A percentile compares a stretch with the other conserved stretches of the same genome.
phyloP scores from a whole-genome alignment of 2,888 invertebrate species.

The Saturnia pavonia region DNA sequence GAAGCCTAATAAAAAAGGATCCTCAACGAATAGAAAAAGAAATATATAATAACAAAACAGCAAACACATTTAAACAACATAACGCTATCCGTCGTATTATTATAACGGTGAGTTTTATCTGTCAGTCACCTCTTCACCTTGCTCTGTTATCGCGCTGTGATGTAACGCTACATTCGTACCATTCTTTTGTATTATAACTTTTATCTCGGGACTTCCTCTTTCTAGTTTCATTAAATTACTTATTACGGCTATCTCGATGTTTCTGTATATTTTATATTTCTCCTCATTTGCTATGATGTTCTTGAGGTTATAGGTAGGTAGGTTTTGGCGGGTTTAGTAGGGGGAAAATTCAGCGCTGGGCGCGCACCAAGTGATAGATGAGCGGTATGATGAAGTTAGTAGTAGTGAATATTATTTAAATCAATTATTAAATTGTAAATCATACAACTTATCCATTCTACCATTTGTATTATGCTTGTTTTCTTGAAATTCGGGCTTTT shows the following conservation, averaged over 20 bases:
- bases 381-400: no score
- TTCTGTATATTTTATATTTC: background rate
- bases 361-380: no score
- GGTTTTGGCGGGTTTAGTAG: no score
- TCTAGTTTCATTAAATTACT: constrained; percentile 12
- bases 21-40: background rate
- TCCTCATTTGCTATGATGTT: background rate
- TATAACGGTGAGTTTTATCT: constrained; percentile 28
- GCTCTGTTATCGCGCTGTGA: constrained; percentile 31
- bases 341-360: no score
- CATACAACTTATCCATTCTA: no score
- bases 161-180: constrained; percentile 32
- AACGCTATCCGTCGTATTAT: constrained; percentile 6
- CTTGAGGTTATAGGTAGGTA: no score
- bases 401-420: no score
- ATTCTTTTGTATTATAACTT: constrained; percentile 33
- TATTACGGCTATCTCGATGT: constrained; percentile 3
- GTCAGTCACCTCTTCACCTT: constrained; percentile 40
- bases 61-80: background rate
- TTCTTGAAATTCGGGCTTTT: no score
- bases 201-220: constrained; percentile 31
- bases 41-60: background rate
- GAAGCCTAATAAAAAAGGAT: no score
- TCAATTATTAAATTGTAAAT: no score
- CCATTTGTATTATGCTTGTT: no score